Evolutionary conservation across 53 echinoderm and acorn worm species (phyloP).

Genomic region (Patiria pectinifera): DNA sequence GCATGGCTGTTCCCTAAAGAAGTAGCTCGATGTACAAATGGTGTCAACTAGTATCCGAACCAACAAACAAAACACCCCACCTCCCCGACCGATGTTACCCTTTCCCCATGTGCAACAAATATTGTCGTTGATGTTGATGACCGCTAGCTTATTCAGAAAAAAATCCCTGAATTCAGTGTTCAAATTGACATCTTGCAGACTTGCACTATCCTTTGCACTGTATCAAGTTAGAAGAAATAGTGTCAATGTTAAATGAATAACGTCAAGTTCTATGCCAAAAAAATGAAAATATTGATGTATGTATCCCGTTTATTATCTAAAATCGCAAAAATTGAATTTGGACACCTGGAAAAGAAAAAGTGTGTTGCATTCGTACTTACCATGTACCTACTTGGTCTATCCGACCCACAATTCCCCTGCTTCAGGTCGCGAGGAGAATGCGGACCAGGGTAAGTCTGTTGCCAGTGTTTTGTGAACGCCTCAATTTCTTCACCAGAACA

Average conservation of each 20-base stretch:
- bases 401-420: constrained; percentile 50
- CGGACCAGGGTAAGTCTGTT: constrained; percentile 59
- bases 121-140: constrained; percentile 2
- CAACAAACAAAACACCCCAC: background rate
- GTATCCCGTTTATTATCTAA: background rate
- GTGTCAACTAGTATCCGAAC: background rate
- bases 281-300: background rate
- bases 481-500: background rate
- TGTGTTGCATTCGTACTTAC: constrained; percentile 39
- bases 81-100: background rate
- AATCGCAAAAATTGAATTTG: background rate
- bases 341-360: background rate
- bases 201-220: background rate
- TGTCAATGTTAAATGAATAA: background rate
- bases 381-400: constrained; percentile 61
- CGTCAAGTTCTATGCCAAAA: background rate
- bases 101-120: background rate
- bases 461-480: constrained; percentile 21
- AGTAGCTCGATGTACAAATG: background rate
- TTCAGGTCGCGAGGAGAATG: constrained; percentile 56
- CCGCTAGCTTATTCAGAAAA: background rate
- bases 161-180: background rate
- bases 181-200: background rate
- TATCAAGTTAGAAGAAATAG: background rate
- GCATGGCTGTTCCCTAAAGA: background rate